Evolutionary conservation across 2,888 invertebrate genomes (phyloP).

Genomic region (Archaeoteleia sp.): DNA sequence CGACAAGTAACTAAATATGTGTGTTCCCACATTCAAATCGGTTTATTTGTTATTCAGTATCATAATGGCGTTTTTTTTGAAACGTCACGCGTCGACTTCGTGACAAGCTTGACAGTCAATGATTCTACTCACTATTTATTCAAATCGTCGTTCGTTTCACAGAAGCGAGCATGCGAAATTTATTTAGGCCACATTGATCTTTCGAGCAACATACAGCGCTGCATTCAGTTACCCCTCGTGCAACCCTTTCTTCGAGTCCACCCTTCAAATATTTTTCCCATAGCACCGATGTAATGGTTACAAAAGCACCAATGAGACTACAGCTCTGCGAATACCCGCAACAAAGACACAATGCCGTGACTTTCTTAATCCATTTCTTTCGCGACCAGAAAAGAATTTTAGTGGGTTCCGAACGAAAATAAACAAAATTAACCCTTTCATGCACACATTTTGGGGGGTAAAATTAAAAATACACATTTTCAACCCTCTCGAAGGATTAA

Average conservation of each 20-base stretch:
- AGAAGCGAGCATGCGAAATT: conserved; percentile 30
- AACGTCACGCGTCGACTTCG: conserved; percentile 15
- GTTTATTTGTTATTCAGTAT: background rate
- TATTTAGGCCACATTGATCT: conserved; percentile 43
- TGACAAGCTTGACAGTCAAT: conserved; percentile 30
- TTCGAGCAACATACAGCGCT: conserved; percentile 26
- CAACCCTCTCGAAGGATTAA: no score
- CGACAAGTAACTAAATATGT: no score
- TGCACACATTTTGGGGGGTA: no score
- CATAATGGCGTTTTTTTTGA: conserved; percentile 9
- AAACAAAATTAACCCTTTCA: no score
- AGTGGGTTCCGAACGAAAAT: background rate
- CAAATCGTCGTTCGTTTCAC: conserved; percentile 23
- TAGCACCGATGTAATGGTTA: conserved; percentile 4
- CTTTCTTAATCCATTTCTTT: conserved; percentile 4
- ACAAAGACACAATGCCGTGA: conserved; percentile 1
- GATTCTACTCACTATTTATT: conserved; percentile 29
- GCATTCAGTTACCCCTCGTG: conserved; percentile 39
- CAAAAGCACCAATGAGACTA: conserved; percentile 3
- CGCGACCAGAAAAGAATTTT: background rate
- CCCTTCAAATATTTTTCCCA: conserved; percentile 30
- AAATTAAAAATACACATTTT: no score
- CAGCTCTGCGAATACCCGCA: background rate
- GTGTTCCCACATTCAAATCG: no score
- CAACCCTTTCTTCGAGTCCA: conserved; percentile 31